phyloP scores from a whole-genome alignment of 2,888 invertebrate genomes.

The Oxyteleia sp. region DNA sequence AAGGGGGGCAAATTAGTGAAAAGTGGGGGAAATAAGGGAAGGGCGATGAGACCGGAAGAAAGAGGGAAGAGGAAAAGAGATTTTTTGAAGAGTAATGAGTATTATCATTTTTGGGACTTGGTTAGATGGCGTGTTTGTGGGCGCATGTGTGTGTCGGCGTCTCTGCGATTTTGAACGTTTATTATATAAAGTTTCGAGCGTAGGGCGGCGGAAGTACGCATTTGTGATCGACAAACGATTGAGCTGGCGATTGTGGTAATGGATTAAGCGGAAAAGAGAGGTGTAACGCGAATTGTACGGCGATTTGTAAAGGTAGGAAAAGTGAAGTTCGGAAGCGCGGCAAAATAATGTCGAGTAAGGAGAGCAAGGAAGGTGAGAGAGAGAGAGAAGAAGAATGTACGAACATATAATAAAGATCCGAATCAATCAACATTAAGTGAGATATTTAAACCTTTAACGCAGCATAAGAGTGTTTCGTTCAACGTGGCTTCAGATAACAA shows the following conservation, averaged over 20 bases:
- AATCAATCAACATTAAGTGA: not conserved
- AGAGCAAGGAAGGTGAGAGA: not conserved
- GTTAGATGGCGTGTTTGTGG: slow-evolving; percentile 2
- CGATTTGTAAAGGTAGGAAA: not conserved
- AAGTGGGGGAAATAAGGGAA: no score
- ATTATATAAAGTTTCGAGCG: not conserved
- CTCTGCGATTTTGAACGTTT: not conserved
- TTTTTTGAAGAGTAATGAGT: no score
- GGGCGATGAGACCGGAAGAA: no score
- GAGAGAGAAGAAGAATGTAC: not conserved
- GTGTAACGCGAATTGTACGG: not conserved
- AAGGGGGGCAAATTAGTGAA: no score
- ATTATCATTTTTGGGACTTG: no score
- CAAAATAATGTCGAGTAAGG: not conserved
- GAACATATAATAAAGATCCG: no score
- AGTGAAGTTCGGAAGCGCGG: not conserved
- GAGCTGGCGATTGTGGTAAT: not conserved
- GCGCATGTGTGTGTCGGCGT: slow-evolving; percentile 11
- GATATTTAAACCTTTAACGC: not conserved
- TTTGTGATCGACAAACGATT: not conserved
- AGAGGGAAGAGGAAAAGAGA: no score
- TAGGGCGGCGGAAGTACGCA: not conserved
- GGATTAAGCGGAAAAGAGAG: not conserved
- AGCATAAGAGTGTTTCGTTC: not conserved
- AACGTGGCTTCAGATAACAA: not conserved